These are phyloP conservation scores for Propithecus coquereli DNA, from an alignment of 2,113 vertebrate species.

Conservation along the genomic window DNA sequence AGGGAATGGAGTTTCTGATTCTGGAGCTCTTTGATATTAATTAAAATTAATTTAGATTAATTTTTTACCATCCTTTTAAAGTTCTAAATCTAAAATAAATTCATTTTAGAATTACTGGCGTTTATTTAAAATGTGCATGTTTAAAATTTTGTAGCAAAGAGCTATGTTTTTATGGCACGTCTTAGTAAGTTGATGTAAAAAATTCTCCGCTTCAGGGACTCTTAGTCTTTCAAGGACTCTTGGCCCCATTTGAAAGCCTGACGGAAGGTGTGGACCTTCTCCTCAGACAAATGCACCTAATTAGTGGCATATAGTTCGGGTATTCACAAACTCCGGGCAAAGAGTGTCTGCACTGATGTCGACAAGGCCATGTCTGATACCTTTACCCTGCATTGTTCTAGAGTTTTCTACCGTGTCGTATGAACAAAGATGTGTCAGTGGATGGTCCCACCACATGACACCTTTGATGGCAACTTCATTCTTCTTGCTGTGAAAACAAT, in stretches of 20 bases:
- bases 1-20: not conserved
- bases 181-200: not conserved
- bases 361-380: fast-evolving
- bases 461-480: not conserved
- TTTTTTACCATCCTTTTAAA: not conserved
- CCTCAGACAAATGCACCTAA: not conserved
- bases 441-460: not conserved
- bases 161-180: not conserved
- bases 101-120: not conserved
- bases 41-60: not conserved
- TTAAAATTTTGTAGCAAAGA: not conserved
- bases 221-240: not conserved
- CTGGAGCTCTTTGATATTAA: not conserved
- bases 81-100: slow-evolving; percentile 4
- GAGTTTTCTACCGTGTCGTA: not conserved
- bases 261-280: not conserved
- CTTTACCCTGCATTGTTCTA: not conserved
- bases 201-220: not conserved
- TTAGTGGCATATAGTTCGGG: not conserved
- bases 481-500: not conserved
- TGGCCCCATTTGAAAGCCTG: not conserved
- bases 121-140: not conserved
- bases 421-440: not conserved
- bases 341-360: not conserved
- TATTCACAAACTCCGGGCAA: not conserved